These are phyloP conservation scores for Diplogasteroides magnus DNA, from an alignment of 1,140 invertebrate species.

Conservation along the genomic window DNA sequence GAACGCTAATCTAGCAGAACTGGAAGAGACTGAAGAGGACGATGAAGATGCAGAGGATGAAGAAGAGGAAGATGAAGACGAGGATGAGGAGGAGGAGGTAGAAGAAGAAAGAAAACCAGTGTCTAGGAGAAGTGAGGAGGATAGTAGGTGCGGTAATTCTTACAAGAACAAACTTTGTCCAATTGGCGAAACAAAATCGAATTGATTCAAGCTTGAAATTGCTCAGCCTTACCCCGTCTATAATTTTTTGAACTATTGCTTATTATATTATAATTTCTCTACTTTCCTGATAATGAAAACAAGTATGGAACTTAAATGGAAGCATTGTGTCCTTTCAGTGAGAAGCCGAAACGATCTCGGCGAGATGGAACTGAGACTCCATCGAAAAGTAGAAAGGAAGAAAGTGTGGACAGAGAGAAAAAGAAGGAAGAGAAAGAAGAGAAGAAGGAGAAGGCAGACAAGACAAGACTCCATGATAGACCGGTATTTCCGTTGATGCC, in stretches of 20 bases:
- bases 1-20: too few species aligned
- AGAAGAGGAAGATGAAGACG: slow-evolving; percentile 15
- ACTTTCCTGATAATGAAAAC: too few species aligned
- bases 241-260: slow-evolving; percentile 2
- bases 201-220: too few species aligned
- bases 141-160: too few species aligned
- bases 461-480: too few species aligned
- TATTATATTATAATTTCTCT: too few species aligned
- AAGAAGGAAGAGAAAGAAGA: slow-evolving; percentile 8
- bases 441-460: slow-evolving; percentile 6
- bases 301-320: too few species aligned
- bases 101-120: slow-evolving; percentile 10
- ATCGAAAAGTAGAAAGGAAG: slow-evolving; percentile 22
- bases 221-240: not conserved
- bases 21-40: not conserved
- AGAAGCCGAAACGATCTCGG: slow-evolving; percentile 19
- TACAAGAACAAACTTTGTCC: too few species aligned
- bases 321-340: too few species aligned
- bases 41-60: not conserved
- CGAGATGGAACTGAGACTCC: too few species aligned
- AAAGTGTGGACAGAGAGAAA: slow-evolving; percentile 10
- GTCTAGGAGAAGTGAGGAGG: slow-evolving; percentile 3
- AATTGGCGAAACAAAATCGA: too few species aligned
- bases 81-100: slow-evolving; percentile 7
- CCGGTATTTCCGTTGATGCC: too few species aligned